Percentiles rank a stretch among this genome's conserved stretches.
Evolutionary conservation across 1,140 invertebrate genomes (phyloP).

Genomic region (Nilaparvata lugens): DNA sequence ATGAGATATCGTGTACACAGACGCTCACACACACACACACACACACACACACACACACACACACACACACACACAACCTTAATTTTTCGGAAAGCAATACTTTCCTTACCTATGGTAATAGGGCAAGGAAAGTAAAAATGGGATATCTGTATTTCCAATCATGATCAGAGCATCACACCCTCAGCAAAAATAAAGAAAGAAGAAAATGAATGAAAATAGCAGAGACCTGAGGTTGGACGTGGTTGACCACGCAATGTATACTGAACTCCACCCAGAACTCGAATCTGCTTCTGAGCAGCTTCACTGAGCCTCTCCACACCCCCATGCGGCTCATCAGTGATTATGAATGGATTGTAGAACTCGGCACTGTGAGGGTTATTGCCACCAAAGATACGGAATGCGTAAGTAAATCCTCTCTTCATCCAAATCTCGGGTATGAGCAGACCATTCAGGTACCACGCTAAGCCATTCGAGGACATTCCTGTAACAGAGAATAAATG

Average conservation of each 20-base stretch:
- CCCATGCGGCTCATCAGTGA: slow-evolving; percentile 77
- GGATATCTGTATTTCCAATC: too few species aligned
- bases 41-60: too few species aligned
- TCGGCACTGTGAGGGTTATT: slow-evolving; percentile 82
- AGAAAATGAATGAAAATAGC: too few species aligned
- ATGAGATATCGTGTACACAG: too few species aligned
- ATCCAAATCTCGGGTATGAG: slow-evolving; percentile 80
- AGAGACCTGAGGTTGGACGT: slow-evolving; percentile 57
- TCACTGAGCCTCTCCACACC: slow-evolving; percentile 67
- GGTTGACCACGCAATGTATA: slow-evolving; percentile 69
- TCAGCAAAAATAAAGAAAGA: too few species aligned
- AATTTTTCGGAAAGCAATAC: too few species aligned
- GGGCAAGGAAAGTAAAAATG: too few species aligned
- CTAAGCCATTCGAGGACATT: slow-evolving; percentile 46
- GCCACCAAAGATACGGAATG: slow-evolving; percentile 63
- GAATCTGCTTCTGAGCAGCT: slow-evolving; percentile 55
- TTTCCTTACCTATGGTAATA: too few species aligned
- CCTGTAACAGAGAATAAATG: slow-evolving; percentile 30
- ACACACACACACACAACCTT: too few species aligned
- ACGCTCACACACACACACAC: too few species aligned
- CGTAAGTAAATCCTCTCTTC: slow-evolving; percentile 74
- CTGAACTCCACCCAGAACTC: slow-evolving; percentile 78
- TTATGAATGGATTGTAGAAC: slow-evolving; percentile 85
- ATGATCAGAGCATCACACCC: too few species aligned
- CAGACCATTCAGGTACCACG: slow-evolving; percentile 83